Conservation (phyloP, 1,140 invertebrate genomes). For the Protaetia brevitarsis region DNA sequence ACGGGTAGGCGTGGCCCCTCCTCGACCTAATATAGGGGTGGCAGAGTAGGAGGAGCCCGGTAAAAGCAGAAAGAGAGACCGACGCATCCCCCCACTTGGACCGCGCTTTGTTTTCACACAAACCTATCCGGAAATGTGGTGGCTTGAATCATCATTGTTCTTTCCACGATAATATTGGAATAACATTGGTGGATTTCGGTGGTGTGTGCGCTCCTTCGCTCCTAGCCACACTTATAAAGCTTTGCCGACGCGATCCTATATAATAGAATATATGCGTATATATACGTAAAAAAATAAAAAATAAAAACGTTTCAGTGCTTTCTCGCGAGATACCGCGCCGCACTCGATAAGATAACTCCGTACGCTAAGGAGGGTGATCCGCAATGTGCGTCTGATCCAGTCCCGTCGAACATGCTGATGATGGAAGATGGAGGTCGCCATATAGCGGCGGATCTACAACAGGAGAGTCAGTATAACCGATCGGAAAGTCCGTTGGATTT, state of each 20-base stretch:
- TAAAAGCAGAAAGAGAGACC: background rate
- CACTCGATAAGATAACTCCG: too few relatives aligned
- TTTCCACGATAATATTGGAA: slow-evolving; percentile 50
- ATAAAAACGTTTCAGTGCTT: too few relatives aligned
- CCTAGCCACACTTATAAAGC: background rate
- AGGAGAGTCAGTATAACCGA: slow-evolving; percentile 35
- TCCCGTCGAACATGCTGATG: slow-evolving; percentile 35
- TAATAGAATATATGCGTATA: too few relatives aligned
- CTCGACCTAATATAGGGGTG: background rate
- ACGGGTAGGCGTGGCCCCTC: background rate
- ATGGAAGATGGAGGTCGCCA: slow-evolving; percentile 43
- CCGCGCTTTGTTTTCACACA: slow-evolving; percentile 49
- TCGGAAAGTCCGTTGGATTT: slow-evolving; percentile 46
- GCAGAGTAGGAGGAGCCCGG: background rate
- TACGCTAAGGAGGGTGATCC: too few relatives aligned
- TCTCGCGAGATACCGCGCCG: too few relatives aligned
- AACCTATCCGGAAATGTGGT: slow-evolving; percentile 49
- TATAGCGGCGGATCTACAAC: slow-evolving; percentile 29
- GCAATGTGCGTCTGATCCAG: background rate
- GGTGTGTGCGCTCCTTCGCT: background rate
- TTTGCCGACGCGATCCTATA: background rate
- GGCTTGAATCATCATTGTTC: slow-evolving; percentile 51
- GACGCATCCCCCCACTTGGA: slow-evolving; percentile 35
- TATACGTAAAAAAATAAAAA: too few relatives aligned
- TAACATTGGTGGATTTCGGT: slow-evolving; percentile 44